Conservation (phyloP, 2,797 vertebrate genomes). For the Sparus aurata region DNA sequence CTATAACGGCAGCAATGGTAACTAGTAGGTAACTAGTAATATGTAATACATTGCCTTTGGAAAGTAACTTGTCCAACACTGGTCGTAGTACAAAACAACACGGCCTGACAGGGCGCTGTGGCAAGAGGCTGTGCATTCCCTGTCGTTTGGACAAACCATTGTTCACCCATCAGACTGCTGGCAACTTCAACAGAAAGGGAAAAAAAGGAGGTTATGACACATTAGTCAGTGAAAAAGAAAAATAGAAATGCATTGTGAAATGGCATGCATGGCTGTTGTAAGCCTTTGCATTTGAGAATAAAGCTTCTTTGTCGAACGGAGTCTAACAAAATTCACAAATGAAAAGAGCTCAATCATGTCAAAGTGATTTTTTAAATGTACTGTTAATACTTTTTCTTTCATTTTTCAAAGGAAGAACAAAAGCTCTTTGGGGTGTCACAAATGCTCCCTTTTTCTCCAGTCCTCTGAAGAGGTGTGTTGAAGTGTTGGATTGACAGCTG, state of each 20-base stretch:
- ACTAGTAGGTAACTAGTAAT: too few relatives aligned
- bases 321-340: background rate
- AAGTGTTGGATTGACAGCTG: background rate
- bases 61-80: too few relatives aligned
- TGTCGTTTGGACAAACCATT: background rate
- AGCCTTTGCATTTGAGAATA: background rate
- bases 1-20: too few relatives aligned
- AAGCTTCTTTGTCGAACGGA: background rate
- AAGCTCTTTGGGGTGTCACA: background rate
- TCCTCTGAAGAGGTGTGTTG: background rate
- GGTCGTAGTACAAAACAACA: background rate
- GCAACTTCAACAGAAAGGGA: background rate
- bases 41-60: too few relatives aligned
- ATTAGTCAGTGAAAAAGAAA: background rate
- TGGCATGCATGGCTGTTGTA: background rate
- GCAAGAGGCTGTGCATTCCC: background rate
- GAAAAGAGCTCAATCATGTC: background rate
- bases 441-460: background rate
- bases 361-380: background rate
- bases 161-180: slow-evolving; percentile 4
- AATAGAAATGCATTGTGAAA: background rate
- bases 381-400: background rate
- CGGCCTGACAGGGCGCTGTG: background rate
- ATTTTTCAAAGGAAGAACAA: background rate
- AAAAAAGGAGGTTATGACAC: background rate